Conservation (phyloP, 2,113 vertebrate genomes). For the Opisthocomus hoazin region DNA sequence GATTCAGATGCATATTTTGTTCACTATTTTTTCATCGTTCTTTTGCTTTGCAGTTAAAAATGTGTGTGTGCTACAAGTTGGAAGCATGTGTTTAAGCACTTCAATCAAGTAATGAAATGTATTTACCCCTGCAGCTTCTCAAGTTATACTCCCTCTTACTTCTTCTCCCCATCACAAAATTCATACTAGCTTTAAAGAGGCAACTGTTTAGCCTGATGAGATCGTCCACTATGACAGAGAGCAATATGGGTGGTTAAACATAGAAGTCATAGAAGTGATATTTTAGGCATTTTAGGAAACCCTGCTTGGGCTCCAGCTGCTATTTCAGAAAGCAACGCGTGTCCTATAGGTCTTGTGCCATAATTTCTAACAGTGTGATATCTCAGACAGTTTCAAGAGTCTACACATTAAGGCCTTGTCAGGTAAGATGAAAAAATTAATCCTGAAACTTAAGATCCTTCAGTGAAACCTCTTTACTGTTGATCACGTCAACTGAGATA, state of each 20-base stretch:
- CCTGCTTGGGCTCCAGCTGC: neutral
- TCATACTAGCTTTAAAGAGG: neutral
- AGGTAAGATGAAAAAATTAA: neutral
- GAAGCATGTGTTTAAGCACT: neutral
- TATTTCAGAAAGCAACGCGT: neutral
- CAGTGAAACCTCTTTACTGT: neutral
- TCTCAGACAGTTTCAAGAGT: neutral
- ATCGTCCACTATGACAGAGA: neutral
- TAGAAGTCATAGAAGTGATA: too few species aligned
- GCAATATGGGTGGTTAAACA: neutral
- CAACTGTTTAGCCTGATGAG: neutral
- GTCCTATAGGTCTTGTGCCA: neutral
- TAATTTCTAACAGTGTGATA: neutral
- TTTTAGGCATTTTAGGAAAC: neutral
- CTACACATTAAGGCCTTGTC: neutral
- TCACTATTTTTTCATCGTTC: neutral
- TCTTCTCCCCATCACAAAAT: neutral
- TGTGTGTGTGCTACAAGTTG: too few species aligned
- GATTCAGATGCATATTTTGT: neutral
- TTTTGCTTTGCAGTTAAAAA: neutral
- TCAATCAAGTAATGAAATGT: neutral
- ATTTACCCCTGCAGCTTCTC: neutral
- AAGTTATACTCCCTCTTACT: neutral
- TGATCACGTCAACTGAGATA: neutral
- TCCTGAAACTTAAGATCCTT: neutral